These are phyloP conservation scores for Onychostoma macrolepis DNA, from an alignment of 2,113 vertebrate genomes.

Conservation along the genomic window DNA sequence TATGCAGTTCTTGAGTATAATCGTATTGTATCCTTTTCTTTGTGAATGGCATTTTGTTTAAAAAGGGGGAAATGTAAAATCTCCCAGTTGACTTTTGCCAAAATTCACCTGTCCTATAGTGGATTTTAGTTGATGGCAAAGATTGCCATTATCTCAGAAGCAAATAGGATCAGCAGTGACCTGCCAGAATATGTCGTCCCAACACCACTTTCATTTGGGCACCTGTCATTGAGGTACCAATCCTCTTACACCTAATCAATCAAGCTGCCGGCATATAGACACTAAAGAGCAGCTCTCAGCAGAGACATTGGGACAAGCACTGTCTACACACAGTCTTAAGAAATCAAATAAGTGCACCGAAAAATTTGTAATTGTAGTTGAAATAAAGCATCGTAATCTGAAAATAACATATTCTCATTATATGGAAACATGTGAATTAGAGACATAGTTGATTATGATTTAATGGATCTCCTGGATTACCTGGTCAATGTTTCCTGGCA, in stretches of 20 bases:
- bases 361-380: not conserved
- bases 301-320: not conserved
- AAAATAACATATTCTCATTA: not conserved
- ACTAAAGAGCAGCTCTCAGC: constrained; percentile 39
- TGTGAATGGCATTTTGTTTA: not conserved
- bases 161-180: constrained; percentile 72
- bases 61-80: not conserved
- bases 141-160: constrained; percentile 60
- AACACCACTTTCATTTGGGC: constrained; percentile 60
- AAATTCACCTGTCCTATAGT: not conserved
- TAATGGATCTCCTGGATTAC: not conserved
- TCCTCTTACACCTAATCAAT: constrained; percentile 68
- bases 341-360: not conserved
- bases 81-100: not conserved
- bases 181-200: constrained; percentile 71
- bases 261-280: constrained; percentile 27
- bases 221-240: constrained; percentile 67
- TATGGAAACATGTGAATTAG: not conserved
- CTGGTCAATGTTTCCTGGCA: not conserved
- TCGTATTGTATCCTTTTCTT: not conserved
- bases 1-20: not conserved
- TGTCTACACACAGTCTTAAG: not conserved
- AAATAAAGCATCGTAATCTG: not conserved
- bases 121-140: constrained; percentile 57
- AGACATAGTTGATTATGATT: not conserved